Evolutionary conservation across 2,113 vertebrate species (phyloP).

Genomic region (Leucoraja erinaceus): DNA sequence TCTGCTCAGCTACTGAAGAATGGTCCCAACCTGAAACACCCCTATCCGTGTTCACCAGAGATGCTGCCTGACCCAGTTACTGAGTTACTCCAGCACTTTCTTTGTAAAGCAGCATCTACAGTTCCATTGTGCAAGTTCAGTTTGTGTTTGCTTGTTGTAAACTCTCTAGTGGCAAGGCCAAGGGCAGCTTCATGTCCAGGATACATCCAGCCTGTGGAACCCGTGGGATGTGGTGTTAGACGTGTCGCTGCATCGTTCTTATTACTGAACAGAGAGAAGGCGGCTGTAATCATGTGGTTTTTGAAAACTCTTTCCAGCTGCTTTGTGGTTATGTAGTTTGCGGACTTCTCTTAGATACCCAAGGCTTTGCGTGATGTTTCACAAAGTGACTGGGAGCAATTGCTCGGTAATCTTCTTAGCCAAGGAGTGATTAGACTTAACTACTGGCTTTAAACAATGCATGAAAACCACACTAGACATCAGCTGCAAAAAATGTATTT

Average conservation of each 20-base stretch:
- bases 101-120: too few species aligned
- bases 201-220: neutral
- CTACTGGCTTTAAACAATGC: conserved; percentile 36
- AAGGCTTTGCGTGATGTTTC: conserved; percentile 38
- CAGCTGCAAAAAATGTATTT: conserved; percentile 37
- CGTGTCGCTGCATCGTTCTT: conserved; percentile 24
- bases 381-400: conserved; percentile 37
- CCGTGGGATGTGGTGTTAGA: neutral
- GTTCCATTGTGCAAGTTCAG: neutral
- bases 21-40: too few species aligned
- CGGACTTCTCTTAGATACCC: conserved; percentile 25
- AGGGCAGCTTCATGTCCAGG: too few species aligned
- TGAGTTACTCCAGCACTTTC: too few species aligned
- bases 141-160: neutral
- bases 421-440: conserved; percentile 35
- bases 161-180: neutral
- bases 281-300: conserved; percentile 24
- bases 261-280: conserved; percentile 29
- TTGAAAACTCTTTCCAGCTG: conserved; percentile 36
- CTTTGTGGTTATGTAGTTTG: conserved; percentile 16
- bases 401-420: conserved; percentile 35
- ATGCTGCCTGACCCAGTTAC: too few species aligned
- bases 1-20: too few species aligned
- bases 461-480: conserved; percentile 38
- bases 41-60: too few species aligned